These are phyloP conservation scores for Gadopsis marmoratus DNA, from an alignment of 2,797 vertebrate genomes.

Conservation along the genomic window DNA sequence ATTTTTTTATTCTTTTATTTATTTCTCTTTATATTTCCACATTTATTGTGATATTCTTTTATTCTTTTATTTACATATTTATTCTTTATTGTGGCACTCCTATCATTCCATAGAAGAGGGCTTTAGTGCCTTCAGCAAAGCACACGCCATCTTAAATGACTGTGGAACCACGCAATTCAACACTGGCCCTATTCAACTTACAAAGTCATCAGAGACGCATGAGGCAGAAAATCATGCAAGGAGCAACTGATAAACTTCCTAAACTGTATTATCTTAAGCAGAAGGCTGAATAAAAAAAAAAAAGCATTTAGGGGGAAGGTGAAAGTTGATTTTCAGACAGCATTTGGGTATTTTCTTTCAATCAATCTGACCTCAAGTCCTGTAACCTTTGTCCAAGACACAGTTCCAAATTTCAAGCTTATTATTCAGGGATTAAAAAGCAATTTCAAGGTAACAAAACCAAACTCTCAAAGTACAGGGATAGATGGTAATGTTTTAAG, in stretches of 20 bases:
- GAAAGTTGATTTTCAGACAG: neutral
- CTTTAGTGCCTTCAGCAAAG: constrained; percentile 27
- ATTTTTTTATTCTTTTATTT: too few species aligned
- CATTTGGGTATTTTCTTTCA: neutral
- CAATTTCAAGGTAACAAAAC: too few species aligned
- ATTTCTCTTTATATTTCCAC: too few species aligned
- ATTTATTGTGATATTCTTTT: too few species aligned
- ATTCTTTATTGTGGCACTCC: too few species aligned
- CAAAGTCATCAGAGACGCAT: neutral
- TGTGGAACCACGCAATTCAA: neutral
- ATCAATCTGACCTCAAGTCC: neutral
- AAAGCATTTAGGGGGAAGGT: neutral
- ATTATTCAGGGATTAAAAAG: neutral
- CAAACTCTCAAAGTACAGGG: too few species aligned
- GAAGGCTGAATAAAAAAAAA: neutral
- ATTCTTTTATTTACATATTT: too few species aligned
- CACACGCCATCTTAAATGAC: constrained; percentile 42
- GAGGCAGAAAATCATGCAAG: neutral
- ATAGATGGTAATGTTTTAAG: too few species aligned
- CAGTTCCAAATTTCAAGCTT: neutral
- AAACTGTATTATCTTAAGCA: constrained; percentile 1
- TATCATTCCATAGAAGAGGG: too few species aligned
- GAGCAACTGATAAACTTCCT: neutral
- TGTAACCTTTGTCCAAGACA: neutral
- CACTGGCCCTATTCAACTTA: neutral